A percentile compares a stretch with the other conserved stretches of the same genome.
phyloP scores from a whole-genome alignment of 2,888 invertebrate genomes.

The Emmelina monodactyla region DNA sequence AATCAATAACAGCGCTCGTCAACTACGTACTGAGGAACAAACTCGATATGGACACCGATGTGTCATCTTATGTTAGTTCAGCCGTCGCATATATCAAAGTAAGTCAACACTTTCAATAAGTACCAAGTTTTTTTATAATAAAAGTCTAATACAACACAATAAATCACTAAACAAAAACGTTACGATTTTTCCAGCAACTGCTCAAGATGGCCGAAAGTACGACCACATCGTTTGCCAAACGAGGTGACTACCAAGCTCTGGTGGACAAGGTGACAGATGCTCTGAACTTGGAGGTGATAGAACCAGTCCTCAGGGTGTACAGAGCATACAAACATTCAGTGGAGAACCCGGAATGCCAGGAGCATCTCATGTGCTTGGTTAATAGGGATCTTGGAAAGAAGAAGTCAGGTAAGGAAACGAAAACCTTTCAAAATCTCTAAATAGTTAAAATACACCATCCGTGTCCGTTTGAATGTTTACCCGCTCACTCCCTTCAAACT shows the following conservation, averaged over 20 bases:
- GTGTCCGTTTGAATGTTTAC: too few relatives aligned
- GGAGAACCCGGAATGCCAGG: slow-evolving; percentile 75
- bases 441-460: too few relatives aligned
- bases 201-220: slow-evolving; percentile 74
- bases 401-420: slow-evolving; percentile 43
- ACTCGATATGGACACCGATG: slow-evolving; percentile 74
- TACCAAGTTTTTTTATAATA: background rate
- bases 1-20: slow-evolving; percentile 73
- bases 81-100: slow-evolving; percentile 75
- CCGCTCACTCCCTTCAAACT: too few relatives aligned
- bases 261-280: slow-evolving; percentile 81
- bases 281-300: slow-evolving; percentile 82
- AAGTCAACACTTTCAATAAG: slow-evolving; percentile 13
- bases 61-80: slow-evolving; percentile 77
- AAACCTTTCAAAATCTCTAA: too few relatives aligned
- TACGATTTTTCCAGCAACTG: slow-evolving; percentile 64
- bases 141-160: background rate
- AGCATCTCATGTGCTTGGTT: slow-evolving; percentile 80
- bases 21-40: slow-evolving; percentile 76
- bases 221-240: slow-evolving; percentile 68
- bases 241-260: slow-evolving; percentile 73
- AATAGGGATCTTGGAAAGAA: slow-evolving; percentile 71
- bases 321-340: slow-evolving; percentile 79
- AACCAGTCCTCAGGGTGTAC: slow-evolving; percentile 83
- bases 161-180: background rate